Conservation (phyloP, 2,113 vertebrate genomes). For the Delphinus delphis region DNA sequence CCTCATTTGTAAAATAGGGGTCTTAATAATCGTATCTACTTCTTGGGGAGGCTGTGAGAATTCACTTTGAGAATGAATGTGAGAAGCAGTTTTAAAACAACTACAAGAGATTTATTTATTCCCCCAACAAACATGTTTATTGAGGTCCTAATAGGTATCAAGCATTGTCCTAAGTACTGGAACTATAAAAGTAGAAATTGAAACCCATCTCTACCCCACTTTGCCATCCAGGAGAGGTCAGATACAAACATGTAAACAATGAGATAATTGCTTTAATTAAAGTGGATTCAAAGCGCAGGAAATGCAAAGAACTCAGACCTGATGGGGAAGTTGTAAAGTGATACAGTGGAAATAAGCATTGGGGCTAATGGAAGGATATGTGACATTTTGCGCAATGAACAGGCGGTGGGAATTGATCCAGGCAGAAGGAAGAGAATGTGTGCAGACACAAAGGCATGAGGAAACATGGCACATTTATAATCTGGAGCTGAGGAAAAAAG, state of each 20-base stretch:
- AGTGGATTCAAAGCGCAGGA: neutral
- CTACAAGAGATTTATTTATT: neutral
- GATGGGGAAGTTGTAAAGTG: neutral
- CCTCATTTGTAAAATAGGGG: neutral
- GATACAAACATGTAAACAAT: neutral
- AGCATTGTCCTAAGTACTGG: neutral
- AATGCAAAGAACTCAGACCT: neutral
- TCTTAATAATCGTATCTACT: neutral
- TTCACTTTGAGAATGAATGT: neutral
- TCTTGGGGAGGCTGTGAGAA: neutral
- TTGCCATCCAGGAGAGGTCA: neutral
- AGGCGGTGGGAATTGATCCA: neutral
- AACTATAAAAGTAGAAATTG: neutral
- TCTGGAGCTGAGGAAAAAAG: neutral
- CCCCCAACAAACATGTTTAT: neutral
- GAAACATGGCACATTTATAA: neutral
- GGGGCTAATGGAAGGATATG: neutral
- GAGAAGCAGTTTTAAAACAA: neutral
- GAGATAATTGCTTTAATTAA: neutral
- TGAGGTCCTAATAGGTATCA: neutral
- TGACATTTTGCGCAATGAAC: neutral
- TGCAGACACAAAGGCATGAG: neutral
- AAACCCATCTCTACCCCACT: neutral
- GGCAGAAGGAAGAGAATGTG: neutral
- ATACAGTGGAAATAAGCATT: neutral